These are phyloP conservation scores for Phortica variegata DNA, from an alignment of 1,140 invertebrate genomes.

Conservation along the genomic window DNA sequence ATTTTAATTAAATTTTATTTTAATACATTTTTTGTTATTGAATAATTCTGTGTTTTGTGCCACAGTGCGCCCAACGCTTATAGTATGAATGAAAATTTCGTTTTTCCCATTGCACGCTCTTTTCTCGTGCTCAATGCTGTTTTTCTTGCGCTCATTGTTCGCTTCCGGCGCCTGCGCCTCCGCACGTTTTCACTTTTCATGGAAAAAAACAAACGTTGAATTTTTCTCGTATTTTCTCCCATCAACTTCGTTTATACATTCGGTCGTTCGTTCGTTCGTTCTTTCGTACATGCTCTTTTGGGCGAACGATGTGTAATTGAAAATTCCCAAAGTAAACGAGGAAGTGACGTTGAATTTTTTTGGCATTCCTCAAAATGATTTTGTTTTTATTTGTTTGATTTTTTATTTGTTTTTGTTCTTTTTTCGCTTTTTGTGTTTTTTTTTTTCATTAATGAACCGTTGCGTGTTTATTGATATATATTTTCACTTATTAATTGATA, in stretches of 20 bases:
- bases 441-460: no score
- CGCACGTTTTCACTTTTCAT: conserved; percentile 31
- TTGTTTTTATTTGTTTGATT: no score
- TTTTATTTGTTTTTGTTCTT: conserved; percentile 15
- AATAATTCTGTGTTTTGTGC: not conserved
- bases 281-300: conserved; percentile 26
- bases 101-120: conserved; percentile 42
- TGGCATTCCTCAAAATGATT: not conserved
- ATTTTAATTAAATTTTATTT: no score
- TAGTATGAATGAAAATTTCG: conserved; percentile 53
- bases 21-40: not conserved
- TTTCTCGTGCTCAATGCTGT: not conserved
- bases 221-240: conserved; percentile 35
- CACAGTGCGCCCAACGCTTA: conserved; percentile 47
- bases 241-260: not conserved
- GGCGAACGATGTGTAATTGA: conserved; percentile 47
- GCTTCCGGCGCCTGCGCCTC: conserved; percentile 31
- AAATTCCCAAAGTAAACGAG: conserved; percentile 53
- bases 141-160: not conserved
- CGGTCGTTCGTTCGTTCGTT: no score
- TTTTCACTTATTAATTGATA: no score
- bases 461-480: no score
- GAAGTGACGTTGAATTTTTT: conserved; percentile 40
- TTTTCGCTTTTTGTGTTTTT: conserved; percentile 4
- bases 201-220: conserved; percentile 4